Base-by-base conservation (phyloP, 2,797 vertebrate genomes). In the Sebastes nivosus region DNA sequence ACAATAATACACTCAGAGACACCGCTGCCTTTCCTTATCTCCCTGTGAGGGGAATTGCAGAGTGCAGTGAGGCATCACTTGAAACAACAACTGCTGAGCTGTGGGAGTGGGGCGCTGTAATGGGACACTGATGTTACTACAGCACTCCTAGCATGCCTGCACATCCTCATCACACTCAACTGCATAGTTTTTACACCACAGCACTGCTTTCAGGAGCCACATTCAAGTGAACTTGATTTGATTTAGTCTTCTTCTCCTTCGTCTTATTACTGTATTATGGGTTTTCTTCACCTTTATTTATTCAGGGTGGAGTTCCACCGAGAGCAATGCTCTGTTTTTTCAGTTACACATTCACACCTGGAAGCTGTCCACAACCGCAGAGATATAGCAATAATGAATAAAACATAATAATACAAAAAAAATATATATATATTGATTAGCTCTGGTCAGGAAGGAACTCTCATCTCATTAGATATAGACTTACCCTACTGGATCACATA, bases 41-140 rank as follows among this genome's bases (percentile, higher is more conserved):
- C 68, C 11, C 30, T 59, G 65, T 54, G 30, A 63, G 32, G 25
- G 77, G 14, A 32, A 22, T 29, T 60, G 64, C 69, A 66, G 68
- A 67, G 76, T 25, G 59, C 70, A 70, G 8, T 4, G 71, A 75
- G 27, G 34, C 59, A 42, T 81, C 32, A 55, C n/a, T 65, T 68
- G 60, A 79, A 72, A 67, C 59, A 27, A 68, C 59, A 32, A 68
- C 59, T 69, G 80, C 81, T 57, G 78, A 81, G 81, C 58, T 38
- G 58, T 58, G 66, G 63, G 57, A 70, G 63, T 30, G 27, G 66
- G 60, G 68, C 16, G 9, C 66, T 30, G 30, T 60, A 75, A 78
- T 65, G 16, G 80, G 74, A 75, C 72, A 46, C 34, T 34, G 67
- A 27, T 72, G 67, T 50, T 75, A 60, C 52, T 6, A 25, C 61